phyloP scores from a whole-genome alignment of 2,888 invertebrate genomes.

The Lottia scabra region DNA sequence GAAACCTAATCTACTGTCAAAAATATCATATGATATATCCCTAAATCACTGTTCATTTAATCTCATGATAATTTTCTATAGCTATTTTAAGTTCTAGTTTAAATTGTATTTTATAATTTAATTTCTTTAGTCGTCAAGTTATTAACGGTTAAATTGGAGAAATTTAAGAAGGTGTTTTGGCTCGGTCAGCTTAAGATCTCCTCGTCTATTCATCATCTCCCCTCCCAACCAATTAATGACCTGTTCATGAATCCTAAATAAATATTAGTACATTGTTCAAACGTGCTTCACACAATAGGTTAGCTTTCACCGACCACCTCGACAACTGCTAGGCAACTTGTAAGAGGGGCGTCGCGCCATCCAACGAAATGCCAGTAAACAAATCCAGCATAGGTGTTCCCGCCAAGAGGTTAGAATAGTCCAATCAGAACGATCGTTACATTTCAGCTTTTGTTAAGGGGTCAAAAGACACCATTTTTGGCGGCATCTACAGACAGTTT shows the following conservation, averaged over 20 bases:
- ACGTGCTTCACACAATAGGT: constrained; percentile 15
- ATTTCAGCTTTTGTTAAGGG: not conserved
- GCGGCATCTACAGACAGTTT: not conserved
- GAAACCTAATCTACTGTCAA: not conserved
- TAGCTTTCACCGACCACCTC: constrained; percentile 1
- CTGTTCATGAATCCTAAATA: constrained; percentile 11
- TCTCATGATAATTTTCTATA: not conserved
- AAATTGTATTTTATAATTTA: not conserved
- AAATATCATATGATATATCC: not conserved
- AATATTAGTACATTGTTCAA: constrained; percentile 17
- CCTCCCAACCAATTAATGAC: constrained; percentile 21
- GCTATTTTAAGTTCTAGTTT: not conserved
- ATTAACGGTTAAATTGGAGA: not conserved
- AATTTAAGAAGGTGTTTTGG: constrained; percentile 13
- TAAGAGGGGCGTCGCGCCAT: constrained; percentile 5
- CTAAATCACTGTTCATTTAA: not conserved
- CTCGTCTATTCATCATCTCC: constrained; percentile 15
- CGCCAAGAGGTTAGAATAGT: not conserved
- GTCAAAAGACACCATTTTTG: not conserved
- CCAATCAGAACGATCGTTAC: not conserved
- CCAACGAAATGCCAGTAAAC: constrained; percentile 7
- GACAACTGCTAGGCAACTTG: not conserved
- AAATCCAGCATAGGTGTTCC: constrained; percentile 1
- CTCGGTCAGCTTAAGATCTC: constrained; percentile 9
- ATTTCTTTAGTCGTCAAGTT: not conserved